Conservation (phyloP, 2,888 invertebrate genomes). For the Octonoba sinensis region DNA sequence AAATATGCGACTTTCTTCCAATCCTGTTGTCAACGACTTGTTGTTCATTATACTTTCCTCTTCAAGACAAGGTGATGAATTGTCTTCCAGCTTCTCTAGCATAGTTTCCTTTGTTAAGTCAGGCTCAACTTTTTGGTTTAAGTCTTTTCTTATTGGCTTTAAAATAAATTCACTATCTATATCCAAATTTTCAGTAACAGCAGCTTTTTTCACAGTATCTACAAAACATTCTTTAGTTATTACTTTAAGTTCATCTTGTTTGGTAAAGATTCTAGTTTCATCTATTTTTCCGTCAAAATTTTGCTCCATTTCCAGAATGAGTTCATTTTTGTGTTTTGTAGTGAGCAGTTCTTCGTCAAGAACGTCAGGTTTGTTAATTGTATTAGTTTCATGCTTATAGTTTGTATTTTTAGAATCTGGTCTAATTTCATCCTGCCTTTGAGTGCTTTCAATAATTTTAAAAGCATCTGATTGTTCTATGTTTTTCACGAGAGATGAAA, state of each 20-base stretch:
- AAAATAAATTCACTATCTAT: constrained; percentile 44
- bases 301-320: too few relatives aligned
- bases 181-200: constrained; percentile 29
- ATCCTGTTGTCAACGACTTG: constrained; percentile 29
- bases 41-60: constrained; percentile 58
- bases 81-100: constrained; percentile 17
- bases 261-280: not conserved
- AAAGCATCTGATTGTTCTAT: constrained; percentile 30
- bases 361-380: not conserved
- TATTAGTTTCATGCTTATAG: too few relatives aligned
- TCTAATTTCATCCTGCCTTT: not conserved
- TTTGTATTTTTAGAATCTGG: too few relatives aligned
- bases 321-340: too few relatives aligned
- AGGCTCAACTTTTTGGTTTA: constrained; percentile 3
- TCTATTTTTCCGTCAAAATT: not conserved
- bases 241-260: too few relatives aligned
- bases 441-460: constrained; percentile 14
- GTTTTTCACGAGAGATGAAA: constrained; percentile 44
- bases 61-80: constrained; percentile 30
- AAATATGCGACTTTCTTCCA: constrained; percentile 48
- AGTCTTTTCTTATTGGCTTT: constrained; percentile 19
- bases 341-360: constrained; percentile 5
- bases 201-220: not conserved
- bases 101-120: constrained; percentile 12
- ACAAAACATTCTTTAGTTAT: too few relatives aligned